Conservation (phyloP, 1,140 invertebrate species). For the Drosophila tsacasi region DNA sequence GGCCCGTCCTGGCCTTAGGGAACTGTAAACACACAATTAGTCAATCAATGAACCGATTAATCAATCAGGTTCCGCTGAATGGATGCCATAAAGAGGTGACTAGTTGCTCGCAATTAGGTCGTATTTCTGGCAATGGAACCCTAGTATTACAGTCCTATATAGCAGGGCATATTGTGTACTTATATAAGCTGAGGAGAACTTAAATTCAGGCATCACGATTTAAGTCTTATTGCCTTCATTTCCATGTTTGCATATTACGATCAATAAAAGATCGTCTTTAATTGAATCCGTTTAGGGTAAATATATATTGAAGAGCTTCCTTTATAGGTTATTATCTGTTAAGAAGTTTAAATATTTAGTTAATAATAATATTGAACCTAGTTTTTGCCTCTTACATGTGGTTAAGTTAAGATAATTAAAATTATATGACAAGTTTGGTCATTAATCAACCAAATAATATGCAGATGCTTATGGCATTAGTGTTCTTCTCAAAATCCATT, state of each 20-base stretch:
- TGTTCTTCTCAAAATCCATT: not conserved
- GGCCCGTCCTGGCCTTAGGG: constrained; percentile 15
- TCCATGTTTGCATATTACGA: constrained; percentile 2
- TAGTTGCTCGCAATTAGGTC: constrained; percentile 33
- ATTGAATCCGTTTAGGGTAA: not conserved
- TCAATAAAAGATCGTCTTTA: no score
- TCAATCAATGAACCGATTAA: constrained; percentile 44
- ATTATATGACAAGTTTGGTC: not conserved
- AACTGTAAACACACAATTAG: constrained; percentile 43
- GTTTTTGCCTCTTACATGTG: no score
- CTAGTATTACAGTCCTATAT: not conserved
- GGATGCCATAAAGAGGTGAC: constrained; percentile 23
- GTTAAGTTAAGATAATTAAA: not conserved
- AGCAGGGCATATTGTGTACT: not conserved
- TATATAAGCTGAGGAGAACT: not conserved
- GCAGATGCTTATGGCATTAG: no score
- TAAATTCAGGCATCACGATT: not conserved
- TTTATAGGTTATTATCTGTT: not conserved
- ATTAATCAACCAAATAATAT: not conserved
- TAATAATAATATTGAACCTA: no score
- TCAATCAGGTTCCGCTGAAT: constrained; percentile 36
- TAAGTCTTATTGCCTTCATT: not conserved
- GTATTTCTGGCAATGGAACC: constrained; percentile 14
- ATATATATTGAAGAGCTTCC: not conserved
- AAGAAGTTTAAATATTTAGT: not conserved